Evolutionary conservation across 2,888 invertebrate genomes (phyloP).

Genomic region (Linnaemya tessellans): DNA sequence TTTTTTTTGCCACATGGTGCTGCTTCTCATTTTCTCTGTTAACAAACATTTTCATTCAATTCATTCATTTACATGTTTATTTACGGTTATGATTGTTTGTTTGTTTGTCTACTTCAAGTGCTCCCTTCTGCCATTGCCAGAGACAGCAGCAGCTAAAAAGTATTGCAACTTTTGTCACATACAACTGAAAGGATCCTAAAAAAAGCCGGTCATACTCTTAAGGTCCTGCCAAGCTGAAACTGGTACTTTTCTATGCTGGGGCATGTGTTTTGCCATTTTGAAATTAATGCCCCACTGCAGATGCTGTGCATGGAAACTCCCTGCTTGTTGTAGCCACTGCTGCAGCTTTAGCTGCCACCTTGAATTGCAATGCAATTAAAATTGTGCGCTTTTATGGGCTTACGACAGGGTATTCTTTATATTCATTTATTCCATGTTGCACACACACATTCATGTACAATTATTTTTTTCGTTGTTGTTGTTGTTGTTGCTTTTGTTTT

Average conservation of each 20-base stretch:
- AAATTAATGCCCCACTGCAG: conserved; percentile 41
- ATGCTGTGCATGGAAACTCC: conserved; percentile 26
- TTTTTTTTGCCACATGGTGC: conserved; percentile 34
- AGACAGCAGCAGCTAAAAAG: conserved; percentile 12
- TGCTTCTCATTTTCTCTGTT: conserved; percentile 24
- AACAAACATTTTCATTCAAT: conserved; percentile 55
- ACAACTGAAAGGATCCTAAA: not conserved
- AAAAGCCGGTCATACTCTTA: not conserved
- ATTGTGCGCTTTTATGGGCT: conserved; percentile 75
- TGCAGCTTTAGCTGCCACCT: conserved; percentile 48
- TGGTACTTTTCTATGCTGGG: conserved; percentile 34
- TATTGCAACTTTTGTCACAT: not conserved
- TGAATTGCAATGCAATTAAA: conserved; percentile 75
- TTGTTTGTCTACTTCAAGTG: conserved; percentile 44
- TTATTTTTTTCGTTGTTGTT: conserved; percentile 8
- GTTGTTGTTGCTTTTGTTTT: not conserved
- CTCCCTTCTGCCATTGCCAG: not conserved
- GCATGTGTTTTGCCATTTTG: conserved; percentile 65
- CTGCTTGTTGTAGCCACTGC: conserved; percentile 2
- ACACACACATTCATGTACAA: too few relatives aligned
- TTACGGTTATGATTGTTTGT: conserved; percentile 71
- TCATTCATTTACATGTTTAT: conserved; percentile 70
- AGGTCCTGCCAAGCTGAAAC: not conserved
- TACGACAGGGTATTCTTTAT: conserved; percentile 59
- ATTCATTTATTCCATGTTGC: conserved; percentile 37